A percentile compares a stretch with the other conserved stretches of the same genome.
phyloP scores from a whole-genome alignment of 2,888 invertebrate genomes.

The Sinotaia quadrata region DNA sequence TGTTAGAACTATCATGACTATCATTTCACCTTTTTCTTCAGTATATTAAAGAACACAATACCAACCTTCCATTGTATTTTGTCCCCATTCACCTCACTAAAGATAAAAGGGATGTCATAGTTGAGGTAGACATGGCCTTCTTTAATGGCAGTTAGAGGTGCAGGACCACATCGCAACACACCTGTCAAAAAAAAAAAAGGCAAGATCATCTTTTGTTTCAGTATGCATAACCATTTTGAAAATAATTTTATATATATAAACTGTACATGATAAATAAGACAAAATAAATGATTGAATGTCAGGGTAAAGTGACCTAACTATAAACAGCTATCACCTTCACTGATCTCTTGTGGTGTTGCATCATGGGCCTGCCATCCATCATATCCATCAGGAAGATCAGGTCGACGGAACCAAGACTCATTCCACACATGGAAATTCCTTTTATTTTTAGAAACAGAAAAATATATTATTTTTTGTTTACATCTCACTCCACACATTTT shows the following conservation, averaged over 20 bases:
- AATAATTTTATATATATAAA: no score
- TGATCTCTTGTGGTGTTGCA: slow-evolving; percentile 67
- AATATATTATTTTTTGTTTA: no score
- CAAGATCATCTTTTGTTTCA: background rate
- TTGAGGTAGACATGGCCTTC: slow-evolving; percentile 66
- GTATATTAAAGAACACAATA: no score
- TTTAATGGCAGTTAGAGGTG: slow-evolving; percentile 62
- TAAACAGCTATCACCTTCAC: no score
- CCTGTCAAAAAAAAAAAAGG: slow-evolving; percentile 39
- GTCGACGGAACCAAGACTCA: slow-evolving; percentile 63
- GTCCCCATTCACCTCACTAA: slow-evolving; percentile 68
- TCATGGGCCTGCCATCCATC: slow-evolving; percentile 70
- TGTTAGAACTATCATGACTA: no score
- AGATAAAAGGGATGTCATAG: slow-evolving; percentile 64
- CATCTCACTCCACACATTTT: no score
- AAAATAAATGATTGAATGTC: no score
- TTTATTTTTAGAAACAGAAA: no score
- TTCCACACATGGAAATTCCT: slow-evolving; percentile 72
- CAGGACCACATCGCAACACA: slow-evolving; percentile 67
- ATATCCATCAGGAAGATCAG: slow-evolving; percentile 65
- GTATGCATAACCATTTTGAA: background rate
- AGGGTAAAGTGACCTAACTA: no score
- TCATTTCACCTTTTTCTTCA: no score
- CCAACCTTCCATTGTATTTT: slow-evolving; percentile 59
- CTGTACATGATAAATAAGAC: no score